Conservation (phyloP, 2,888 invertebrate genomes). For the Laspeyria flexula region DNA sequence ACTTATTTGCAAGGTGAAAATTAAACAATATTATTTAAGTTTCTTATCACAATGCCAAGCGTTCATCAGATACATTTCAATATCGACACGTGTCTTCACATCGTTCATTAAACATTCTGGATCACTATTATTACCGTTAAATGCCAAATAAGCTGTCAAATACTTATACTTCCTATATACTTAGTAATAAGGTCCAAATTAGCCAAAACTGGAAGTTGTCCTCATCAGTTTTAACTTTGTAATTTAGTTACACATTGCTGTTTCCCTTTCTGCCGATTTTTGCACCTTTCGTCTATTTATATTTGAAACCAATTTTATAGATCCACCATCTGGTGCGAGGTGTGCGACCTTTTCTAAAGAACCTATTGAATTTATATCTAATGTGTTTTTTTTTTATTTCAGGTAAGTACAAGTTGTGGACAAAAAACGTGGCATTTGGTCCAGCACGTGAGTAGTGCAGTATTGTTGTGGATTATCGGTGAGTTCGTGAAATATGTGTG, state of each 20-base stretch:
- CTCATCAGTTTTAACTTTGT: slow-evolving; percentile 38
- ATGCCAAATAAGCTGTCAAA: slow-evolving; percentile 27
- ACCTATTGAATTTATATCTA: slow-evolving; percentile 66
- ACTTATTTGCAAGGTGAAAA: too few species aligned
- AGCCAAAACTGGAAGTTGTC: background rate
- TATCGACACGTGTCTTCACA: slow-evolving; percentile 50
- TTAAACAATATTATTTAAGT: slow-evolving; percentile 1
- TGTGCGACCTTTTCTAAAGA: slow-evolving; percentile 68
- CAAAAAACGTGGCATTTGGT: slow-evolving; percentile 52
- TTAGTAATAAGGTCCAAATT: slow-evolving; percentile 44
- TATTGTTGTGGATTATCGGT: slow-evolving; percentile 38
- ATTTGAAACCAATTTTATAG: slow-evolving; percentile 66
- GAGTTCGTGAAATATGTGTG: slow-evolving; percentile 22
- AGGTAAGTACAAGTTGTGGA: slow-evolving; percentile 66
- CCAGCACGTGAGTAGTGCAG: slow-evolving; percentile 56
- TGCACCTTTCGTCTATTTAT: slow-evolving; percentile 69
- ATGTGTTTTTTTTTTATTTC: slow-evolving; percentile 66
- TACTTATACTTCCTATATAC: slow-evolving; percentile 6
- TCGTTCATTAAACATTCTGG: slow-evolving; percentile 51
- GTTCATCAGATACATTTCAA: slow-evolving; percentile 44
- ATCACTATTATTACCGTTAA: slow-evolving; percentile 63
- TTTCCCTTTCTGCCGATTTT: slow-evolving; percentile 67
- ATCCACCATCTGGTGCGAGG: slow-evolving; percentile 68
- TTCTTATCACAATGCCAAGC: too few species aligned
- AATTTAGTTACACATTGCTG: slow-evolving; percentile 62